Percentiles rank a stretch among this genome's conserved stretches.
Evolutionary conservation across 35 echinoderm and acorn worm genomes (phyloP).

Genomic region (Ptychodera flava): DNA sequence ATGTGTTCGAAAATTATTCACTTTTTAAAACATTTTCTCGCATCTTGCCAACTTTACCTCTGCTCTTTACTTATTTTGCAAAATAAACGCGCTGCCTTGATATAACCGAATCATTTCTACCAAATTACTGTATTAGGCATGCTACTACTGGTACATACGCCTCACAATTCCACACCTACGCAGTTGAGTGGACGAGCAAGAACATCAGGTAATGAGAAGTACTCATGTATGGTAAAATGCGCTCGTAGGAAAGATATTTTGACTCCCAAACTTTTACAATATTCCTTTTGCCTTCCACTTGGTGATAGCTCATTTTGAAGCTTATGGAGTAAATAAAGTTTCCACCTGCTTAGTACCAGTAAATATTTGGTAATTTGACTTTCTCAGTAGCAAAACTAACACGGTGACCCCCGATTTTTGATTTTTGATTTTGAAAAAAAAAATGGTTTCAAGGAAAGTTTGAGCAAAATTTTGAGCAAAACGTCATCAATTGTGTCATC

Average conservation of each 20-base stretch:
- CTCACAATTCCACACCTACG: not conserved
- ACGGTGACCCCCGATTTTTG: too few relatives aligned
- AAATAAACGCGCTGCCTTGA: not conserved
- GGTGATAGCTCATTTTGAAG: too few relatives aligned
- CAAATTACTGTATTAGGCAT: not conserved
- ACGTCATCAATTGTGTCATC: too few relatives aligned
- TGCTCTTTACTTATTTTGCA: constrained; percentile 4
- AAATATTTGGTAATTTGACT: too few relatives aligned
- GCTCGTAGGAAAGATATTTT: not conserved
- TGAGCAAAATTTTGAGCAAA: too few relatives aligned
- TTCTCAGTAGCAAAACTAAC: too few relatives aligned
- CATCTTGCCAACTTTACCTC: too few relatives aligned
- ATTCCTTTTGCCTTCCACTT: too few relatives aligned
- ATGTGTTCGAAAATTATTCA: not conserved
- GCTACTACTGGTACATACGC: not conserved
- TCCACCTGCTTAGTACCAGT: too few relatives aligned
- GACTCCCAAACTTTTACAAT: not conserved
- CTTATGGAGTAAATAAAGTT: too few relatives aligned
- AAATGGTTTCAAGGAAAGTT: not conserved
- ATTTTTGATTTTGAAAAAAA: not conserved
- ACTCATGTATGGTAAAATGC: not conserved
- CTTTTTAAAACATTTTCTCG: not conserved
- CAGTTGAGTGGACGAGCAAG: constrained; percentile 6
- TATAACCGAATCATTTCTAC: not conserved
- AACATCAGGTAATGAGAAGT: not conserved